Base-by-base conservation (phyloP, 2,797 vertebrate genomes). In the Sebastes matsubarae region DNA sequence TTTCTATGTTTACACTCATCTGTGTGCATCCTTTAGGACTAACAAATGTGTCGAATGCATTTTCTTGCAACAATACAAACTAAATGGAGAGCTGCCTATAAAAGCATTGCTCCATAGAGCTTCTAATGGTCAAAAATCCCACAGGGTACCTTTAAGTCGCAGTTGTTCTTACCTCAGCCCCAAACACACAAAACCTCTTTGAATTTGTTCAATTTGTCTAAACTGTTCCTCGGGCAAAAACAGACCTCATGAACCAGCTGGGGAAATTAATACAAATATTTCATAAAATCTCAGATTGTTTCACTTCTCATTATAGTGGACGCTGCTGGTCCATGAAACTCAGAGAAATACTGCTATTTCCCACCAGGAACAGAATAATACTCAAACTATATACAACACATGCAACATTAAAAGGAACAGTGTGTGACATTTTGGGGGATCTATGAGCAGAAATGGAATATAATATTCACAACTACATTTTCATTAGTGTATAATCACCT, bases 221-320 rank as follows among this genome's bases (percentile, higher is more conserved):
- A 58, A 32, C 60, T 88, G 74, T 80, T 87, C 82, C 72, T 74
- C 76, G 25, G 69, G 69, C 58, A 27, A 65, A 25, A 58, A 16
- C 22, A 55, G 29, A 76, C 73, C 25, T 86, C 79, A 80, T 77
- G 61, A 79, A 81, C 74, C 82, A 80, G 36, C 52, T 65, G 6
- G 54, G 68, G 70, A 86, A 66, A 76, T 60, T 14, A 72, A 58
- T 20, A 16, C 20, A 59, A 52, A 70, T 32, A 25, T 67, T 74
- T 80, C 0, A 50, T 66, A 32, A 58, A 55, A 34, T 34, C 24
- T 52, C 58, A 52, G 14, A 67, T 18, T 54, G 55, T 70, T 75
- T 65, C 34, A 72, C 58, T 83, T 70, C 27, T 74, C 3, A n/a
- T 66, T 30, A 27, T 25, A 36, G 32, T 69, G 46, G 36, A 75